Evolutionary conservation across 2,888 invertebrate genomes (phyloP).

Genomic region (Mimumesa dahlbomi): DNA sequence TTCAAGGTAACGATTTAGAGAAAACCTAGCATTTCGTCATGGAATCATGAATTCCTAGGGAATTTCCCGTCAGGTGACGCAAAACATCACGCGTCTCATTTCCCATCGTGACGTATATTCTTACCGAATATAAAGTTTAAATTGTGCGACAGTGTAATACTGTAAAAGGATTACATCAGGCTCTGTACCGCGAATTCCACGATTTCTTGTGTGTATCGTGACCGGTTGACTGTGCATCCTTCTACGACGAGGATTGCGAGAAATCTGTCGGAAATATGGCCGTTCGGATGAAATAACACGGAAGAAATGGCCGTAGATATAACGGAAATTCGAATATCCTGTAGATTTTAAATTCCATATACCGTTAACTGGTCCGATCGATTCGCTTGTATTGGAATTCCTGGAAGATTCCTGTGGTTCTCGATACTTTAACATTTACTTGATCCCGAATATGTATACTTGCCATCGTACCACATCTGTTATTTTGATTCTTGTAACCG

Average conservation of each 20-base stretch:
- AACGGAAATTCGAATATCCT: not conserved
- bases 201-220: conserved; percentile 9
- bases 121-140: conserved; percentile 16
- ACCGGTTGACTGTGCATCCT: not conserved
- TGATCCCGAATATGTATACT: too few relatives aligned
- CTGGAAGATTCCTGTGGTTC: too few relatives aligned
- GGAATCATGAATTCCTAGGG: too few relatives aligned
- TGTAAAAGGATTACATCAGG: conserved; percentile 39
- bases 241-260: conserved; percentile 17
- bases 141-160: conserved; percentile 18
- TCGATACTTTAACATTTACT: too few relatives aligned
- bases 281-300: conserved; percentile 14
- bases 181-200: conserved; percentile 13
- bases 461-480: too few relatives aligned
- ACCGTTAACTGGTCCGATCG: not conserved
- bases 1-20: too few relatives aligned
- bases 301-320: conserved; percentile 7
- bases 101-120: not conserved
- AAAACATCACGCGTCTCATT: not conserved
- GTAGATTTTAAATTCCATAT: not conserved
- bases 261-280: conserved; percentile 6
- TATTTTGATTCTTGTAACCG: too few relatives aligned
- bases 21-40: too few relatives aligned
- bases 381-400: too few relatives aligned
- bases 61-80: not conserved